Conservation (phyloP, 2,113 vertebrate genomes). For the Carollia perspicillata region DNA sequence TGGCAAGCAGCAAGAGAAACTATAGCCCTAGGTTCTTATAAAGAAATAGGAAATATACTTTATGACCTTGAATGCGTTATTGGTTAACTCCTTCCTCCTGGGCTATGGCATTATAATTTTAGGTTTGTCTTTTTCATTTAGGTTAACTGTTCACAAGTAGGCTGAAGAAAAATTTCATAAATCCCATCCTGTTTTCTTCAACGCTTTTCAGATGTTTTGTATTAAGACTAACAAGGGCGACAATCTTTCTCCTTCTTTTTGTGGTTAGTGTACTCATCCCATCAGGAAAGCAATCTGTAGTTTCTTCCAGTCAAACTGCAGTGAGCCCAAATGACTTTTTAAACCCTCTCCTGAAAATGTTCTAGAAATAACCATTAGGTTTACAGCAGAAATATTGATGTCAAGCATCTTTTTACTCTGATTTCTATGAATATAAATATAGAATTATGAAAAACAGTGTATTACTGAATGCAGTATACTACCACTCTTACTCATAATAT, state of each 20-base stretch:
- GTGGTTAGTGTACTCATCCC: not conserved
- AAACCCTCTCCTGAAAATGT: not conserved
- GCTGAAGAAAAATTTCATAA: slow-evolving; percentile 9
- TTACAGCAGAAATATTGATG: not conserved
- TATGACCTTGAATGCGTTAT: slow-evolving; percentile 40
- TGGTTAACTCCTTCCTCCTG: slow-evolving; percentile 45
- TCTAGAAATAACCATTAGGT: slow-evolving; percentile 11
- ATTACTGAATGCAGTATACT: not conserved
- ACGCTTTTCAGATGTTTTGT: slow-evolving; percentile 12
- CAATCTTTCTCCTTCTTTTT: not conserved
- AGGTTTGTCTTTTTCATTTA: slow-evolving; percentile 37
- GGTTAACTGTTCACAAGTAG: not conserved
- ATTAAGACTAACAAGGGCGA: not conserved
- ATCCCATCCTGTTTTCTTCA: not conserved
- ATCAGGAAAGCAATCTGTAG: not conserved
- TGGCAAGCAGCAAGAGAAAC: slow-evolving; percentile 6
- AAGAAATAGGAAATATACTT: slow-evolving; percentile 51
- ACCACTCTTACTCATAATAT: not conserved
- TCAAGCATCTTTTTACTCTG: not conserved
- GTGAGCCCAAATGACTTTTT: not conserved
- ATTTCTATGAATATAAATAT: not conserved
- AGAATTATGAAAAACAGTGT: not conserved
- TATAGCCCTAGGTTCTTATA: slow-evolving; percentile 3
- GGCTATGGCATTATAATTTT: not conserved
- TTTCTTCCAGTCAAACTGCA: not conserved